Evolutionary conservation across 23 tunicate genomes (phyloP), one percentile per base, ranked within the genome.

Genomic region (Styela plicata): DNA sequence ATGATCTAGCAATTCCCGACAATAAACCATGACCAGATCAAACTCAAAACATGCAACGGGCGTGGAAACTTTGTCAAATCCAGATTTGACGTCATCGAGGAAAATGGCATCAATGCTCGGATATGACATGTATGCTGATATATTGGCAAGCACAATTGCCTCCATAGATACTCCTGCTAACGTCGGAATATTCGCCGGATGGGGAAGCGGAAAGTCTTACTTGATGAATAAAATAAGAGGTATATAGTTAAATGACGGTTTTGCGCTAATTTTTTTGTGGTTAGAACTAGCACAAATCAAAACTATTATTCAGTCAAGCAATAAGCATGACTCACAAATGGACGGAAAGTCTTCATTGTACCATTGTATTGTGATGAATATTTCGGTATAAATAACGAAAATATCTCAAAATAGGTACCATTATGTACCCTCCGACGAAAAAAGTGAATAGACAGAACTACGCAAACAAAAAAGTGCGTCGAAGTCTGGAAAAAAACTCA

Each of bases 101-200:
- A 71, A 71, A 29, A 71, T 71, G 34, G 37, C 77, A 27, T 26
- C 77, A 21, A 26, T 34, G 35, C 81, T 76, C 19, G 81, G 81
- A 44, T 76, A 33, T 70, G 53, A 44, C 31, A 44, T 44, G 31
- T 76, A 76, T 27, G 81, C 81, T 18, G 28, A 52, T 44, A 76
- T 76, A 76, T 76, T 76, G 26, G 81, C 81, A 21, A 53, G 66
- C 81, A 76, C 81, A n/a, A 76, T 76, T 44, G 10, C 64, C 26
- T 33, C 70, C 0, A 22, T 76, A 26, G 66, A 53, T 21, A 76
- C 81, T 21, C 81, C 81, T 0, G 81, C 81, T 36, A 76, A 36
- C 65, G 81, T 76, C 17, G 81, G 81, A 0, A 1, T 76, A 76
- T 76, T 76, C 53, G 81, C 81, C 18, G 81, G 81, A 76, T 76